Evolutionary conservation across 2,888 invertebrate genomes (phyloP).

Genomic region (Dendrolimus pini): DNA sequence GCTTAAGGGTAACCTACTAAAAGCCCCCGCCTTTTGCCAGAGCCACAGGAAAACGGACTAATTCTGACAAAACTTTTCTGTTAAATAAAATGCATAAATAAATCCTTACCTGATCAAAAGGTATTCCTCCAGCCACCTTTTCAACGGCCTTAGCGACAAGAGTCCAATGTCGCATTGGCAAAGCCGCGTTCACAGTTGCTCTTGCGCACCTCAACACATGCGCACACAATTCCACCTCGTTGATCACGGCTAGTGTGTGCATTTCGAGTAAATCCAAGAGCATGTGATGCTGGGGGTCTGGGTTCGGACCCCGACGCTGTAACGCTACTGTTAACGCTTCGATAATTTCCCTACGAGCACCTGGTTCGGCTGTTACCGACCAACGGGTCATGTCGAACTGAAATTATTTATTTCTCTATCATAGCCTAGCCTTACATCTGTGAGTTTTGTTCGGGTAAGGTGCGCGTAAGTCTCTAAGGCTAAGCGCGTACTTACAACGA

Average conservation of each 20-base stretch:
- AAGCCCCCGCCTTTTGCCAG: too few species aligned
- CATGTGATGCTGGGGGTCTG: constrained; percentile 27
- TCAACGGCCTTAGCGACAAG: constrained; percentile 29
- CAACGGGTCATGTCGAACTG: constrained; percentile 46
- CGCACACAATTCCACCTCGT: constrained; percentile 24
- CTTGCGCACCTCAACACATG: constrained; percentile 21
- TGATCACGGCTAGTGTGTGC: constrained; percentile 30
- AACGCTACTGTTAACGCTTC: constrained; percentile 29
- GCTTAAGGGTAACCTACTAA: too few species aligned
- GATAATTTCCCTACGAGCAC: constrained; percentile 31
- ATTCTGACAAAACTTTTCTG: too few species aligned
- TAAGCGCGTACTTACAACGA: too few species aligned
- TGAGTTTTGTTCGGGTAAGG: too few species aligned
- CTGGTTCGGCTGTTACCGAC: constrained; percentile 23
- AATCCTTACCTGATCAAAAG: constrained; percentile 38
- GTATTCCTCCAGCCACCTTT: constrained; percentile 17
- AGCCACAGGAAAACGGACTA: too few species aligned
- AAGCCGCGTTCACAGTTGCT: constrained; percentile 17
- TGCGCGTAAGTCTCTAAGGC: too few species aligned
- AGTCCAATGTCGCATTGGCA: constrained; percentile 31
- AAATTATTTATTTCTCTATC: not conserved
- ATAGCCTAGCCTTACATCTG: too few species aligned
- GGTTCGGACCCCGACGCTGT: constrained; percentile 27
- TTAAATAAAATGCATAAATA: too few species aligned
- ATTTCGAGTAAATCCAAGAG: constrained; percentile 49